Conservation (phyloP, 2,113 vertebrate genomes). For the Camarhynchus parvulus region DNA sequence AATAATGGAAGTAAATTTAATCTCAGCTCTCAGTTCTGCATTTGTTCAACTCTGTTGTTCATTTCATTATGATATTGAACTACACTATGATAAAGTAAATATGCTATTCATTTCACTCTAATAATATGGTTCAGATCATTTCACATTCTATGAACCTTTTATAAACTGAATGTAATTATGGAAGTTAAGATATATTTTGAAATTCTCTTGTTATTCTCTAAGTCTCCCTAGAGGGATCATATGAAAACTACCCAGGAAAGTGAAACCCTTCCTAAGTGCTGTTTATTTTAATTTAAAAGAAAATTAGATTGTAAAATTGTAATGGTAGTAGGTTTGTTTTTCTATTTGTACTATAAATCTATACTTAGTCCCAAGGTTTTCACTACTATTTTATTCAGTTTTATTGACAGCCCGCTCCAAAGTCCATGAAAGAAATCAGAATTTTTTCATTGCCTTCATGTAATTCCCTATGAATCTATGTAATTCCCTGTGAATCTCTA, state of each 20-base stretch:
- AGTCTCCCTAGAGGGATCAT: neutral
- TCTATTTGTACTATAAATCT: conserved; percentile 35
- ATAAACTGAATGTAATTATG: conserved; percentile 51
- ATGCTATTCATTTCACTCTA: conserved; percentile 52
- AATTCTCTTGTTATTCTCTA: conserved; percentile 34
- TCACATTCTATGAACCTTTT: conserved; percentile 48
- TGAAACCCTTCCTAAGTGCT: conserved; percentile 28
- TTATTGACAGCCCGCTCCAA: neutral
- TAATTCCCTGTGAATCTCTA: neutral
- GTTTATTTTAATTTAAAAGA: conserved; percentile 53
- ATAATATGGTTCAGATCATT: conserved; percentile 44
- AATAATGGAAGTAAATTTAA: conserved; percentile 41
- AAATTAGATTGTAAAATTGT: conserved; percentile 41
- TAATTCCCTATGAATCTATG: neutral
- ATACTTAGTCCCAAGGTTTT: neutral
- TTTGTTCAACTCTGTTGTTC: conserved; percentile 43
- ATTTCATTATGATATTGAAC: conserved; percentile 47
- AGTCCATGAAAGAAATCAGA: neutral
- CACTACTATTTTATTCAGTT: neutral
- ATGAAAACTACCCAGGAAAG: conserved; percentile 33
- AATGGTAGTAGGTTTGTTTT: neutral
- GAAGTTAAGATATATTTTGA: conserved; percentile 38
- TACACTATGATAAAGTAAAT: conserved; percentile 43
- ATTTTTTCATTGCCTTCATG: neutral
- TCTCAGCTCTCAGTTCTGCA: neutral